A percentile compares a stretch with the other conserved stretches of the same genome.
phyloP scores from a whole-genome alignment of 2,113 vertebrate genomes.

The Heterochromis multidens region DNA sequence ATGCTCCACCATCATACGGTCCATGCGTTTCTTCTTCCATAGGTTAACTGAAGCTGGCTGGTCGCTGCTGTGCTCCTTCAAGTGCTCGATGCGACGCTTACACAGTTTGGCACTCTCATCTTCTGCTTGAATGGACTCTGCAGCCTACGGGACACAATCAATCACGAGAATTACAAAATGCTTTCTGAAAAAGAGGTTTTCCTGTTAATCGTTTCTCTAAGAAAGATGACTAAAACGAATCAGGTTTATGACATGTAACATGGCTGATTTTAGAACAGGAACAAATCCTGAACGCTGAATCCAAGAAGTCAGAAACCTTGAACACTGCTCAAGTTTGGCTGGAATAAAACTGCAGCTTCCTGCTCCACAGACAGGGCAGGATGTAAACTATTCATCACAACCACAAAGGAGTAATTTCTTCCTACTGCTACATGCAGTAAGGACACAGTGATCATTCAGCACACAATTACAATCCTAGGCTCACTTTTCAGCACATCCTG shows the following conservation, averaged over 20 bases:
- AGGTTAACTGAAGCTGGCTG: constrained; percentile 89
- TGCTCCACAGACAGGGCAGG: neutral
- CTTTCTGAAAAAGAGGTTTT: neutral
- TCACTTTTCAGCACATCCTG: neutral
- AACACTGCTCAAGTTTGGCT: neutral
- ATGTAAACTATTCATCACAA: neutral
- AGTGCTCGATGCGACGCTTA: constrained; percentile 94
- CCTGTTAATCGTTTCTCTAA: neutral
- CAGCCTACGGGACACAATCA: constrained; percentile 76
- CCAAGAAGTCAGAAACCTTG: neutral
- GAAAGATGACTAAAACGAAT: neutral
- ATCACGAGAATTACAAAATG: neutral
- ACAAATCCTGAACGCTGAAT: neutral
- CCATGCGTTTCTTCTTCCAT: constrained; percentile 99
- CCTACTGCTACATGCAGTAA: neutral
- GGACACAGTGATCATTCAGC: neutral
- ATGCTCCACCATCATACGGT: constrained; percentile 99
- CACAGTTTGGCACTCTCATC: constrained; percentile 97
- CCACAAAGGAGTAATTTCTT: neutral
- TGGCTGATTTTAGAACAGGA: neutral
- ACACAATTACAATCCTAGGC: neutral
- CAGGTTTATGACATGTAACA: neutral
- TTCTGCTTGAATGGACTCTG: constrained; percentile 97
- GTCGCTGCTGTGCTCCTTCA: constrained; percentile 97
- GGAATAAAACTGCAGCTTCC: neutral